Evolutionary conservation across 2,888 invertebrate genomes (phyloP).

Genomic region (Ochropleura plecta): DNA sequence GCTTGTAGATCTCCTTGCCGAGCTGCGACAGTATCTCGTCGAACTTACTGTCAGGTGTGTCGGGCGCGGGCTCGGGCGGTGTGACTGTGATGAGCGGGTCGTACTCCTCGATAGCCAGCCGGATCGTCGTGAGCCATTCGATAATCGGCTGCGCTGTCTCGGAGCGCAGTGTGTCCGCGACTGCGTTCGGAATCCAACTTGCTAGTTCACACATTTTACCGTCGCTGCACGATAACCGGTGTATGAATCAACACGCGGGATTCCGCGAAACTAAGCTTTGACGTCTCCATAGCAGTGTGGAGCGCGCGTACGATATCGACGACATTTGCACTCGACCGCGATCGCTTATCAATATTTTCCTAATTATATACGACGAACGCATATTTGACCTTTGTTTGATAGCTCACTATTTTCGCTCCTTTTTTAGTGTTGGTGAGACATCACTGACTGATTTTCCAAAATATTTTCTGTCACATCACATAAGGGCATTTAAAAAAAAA

Average conservation of each 20-base stretch:
- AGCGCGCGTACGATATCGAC: slow-evolving; percentile 73
- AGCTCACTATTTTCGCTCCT: slow-evolving; percentile 53
- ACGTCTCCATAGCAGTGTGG: slow-evolving; percentile 71
- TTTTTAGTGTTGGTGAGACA: slow-evolving; percentile 41
- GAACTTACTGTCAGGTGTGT: slow-evolving; percentile 80
- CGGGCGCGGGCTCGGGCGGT: slow-evolving; percentile 72
- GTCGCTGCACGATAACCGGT: slow-evolving; percentile 86
- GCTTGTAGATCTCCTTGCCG: slow-evolving; percentile 87
- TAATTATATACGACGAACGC: slow-evolving; percentile 78
- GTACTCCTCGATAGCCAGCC: slow-evolving; percentile 86
- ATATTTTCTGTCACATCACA: slow-evolving; percentile 19
- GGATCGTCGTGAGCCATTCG: slow-evolving; percentile 85
- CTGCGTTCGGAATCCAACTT: slow-evolving; percentile 89
- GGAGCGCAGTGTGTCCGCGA: slow-evolving; percentile 85
- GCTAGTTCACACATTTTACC: slow-evolving; percentile 85
- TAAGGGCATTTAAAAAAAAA: slow-evolving; percentile 6
- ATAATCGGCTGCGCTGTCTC: slow-evolving; percentile 82
- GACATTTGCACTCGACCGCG: slow-evolving; percentile 88
- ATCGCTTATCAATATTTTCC: slow-evolving; percentile 86
- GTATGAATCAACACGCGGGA: slow-evolving; percentile 86
- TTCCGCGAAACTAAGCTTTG: slow-evolving; percentile 86
- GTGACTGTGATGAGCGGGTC: slow-evolving; percentile 81
- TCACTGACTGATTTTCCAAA: slow-evolving; percentile 36
- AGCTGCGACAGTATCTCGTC: slow-evolving; percentile 88
- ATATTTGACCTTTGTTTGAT: slow-evolving; percentile 80